Evolutionary conservation across 2,113 vertebrate genomes (phyloP).

Genomic region (Taxidea taxus): DNA sequence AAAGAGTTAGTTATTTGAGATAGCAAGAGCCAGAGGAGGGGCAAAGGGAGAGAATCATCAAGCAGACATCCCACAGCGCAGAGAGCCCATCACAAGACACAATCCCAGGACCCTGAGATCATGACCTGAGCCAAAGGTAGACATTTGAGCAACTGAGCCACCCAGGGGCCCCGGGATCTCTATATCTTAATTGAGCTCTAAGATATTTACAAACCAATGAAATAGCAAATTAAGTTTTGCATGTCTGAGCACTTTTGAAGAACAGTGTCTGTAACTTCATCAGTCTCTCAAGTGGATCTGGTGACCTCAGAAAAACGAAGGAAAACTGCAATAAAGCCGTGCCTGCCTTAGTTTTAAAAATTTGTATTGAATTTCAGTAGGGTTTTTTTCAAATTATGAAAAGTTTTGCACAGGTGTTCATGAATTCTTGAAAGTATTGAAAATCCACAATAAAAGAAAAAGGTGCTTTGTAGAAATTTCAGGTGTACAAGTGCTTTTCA

Average conservation of each 20-base stretch:
- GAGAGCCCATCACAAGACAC: not conserved
- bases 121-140: not conserved
- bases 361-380: not conserved
- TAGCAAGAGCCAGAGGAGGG: not conserved
- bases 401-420: not conserved
- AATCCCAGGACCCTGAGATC: not conserved
- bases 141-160: not conserved
- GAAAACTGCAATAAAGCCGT: not conserved
- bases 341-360: not conserved
- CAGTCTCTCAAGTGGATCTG: not conserved
- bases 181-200: not conserved
- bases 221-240: not conserved
- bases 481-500: not conserved
- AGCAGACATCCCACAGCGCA: not conserved
- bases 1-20: not conserved
- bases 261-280: not conserved
- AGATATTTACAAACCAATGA: not conserved
- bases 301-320: not conserved
- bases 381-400: not conserved
- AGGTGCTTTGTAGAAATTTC: not conserved
- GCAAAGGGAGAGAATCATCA: not conserved
- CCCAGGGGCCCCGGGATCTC: not conserved
- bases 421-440: not conserved
- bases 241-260: not conserved
- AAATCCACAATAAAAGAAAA: not conserved